Evolutionary conservation across 2,888 invertebrate genomes (phyloP), one percentile per base, ranked within the genome.

Genomic region (Hofmannophila pseudospretella): DNA sequence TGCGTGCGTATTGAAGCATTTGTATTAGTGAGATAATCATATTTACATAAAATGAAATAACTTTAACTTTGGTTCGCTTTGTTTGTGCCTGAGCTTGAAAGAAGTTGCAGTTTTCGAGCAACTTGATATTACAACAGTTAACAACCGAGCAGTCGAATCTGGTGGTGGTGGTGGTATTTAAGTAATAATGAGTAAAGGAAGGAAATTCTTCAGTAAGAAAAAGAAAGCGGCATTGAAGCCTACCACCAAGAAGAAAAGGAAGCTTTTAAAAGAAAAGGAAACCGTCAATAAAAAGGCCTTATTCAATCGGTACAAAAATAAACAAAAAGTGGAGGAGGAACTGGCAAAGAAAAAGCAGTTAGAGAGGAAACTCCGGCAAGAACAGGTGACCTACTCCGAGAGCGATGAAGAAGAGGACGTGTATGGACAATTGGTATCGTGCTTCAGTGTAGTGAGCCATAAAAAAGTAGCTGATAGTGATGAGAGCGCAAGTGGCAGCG

Each of bases 361-460:
- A 33, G 85, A 88, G 38, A 63, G 58, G 7, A 75, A 67, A 42
- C 55, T 81, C 28, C 58, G 69, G 42, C 60, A 70, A 42, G 57
- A 69, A 39, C 76, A 77, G 26, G 64, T 63, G 13, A 69, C 71
- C 1, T 86, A 82, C 38, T 76, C 79, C 12, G 88, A 89, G n/a
- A 89, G 89, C 42, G 88, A 89, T 37, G 80, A 78, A 40, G 81
- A 80, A 34, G 76, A 78, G 47, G 72, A 90, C 69, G 73, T 82
- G 2, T 84, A 88, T 53, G 79, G 75, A 25, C 80, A 87, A 49
- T 60, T 91, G 29, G 58, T 91, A 12, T 85, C 89, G 0, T 87
- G 88, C 39, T 90, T 89, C 42, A 60, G 58, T 32, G 54, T 49
- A 22, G 54, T 49, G 23, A 67, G 54, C 32, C 54, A 33, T 8